Evolutionary conservation across 2,113 vertebrate species (phyloP), one percentile per base, ranked within the genome.

Genomic region (Falcunculus frontatus): DNA sequence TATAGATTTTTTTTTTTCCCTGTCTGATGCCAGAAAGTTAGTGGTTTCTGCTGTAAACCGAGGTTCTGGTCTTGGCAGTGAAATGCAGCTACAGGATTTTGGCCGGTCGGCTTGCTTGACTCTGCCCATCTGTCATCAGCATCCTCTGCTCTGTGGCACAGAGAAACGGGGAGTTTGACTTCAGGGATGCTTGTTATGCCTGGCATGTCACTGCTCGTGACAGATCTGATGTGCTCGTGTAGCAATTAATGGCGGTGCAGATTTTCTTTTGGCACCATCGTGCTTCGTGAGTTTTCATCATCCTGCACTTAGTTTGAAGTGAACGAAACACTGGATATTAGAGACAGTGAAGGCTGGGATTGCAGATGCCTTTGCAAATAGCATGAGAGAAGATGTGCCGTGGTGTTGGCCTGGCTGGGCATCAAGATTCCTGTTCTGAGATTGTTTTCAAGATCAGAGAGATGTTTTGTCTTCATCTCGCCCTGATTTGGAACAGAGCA

Each of bases 51-150:
- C 95, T 96, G 25, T 50, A 93, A 92, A 88, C 84, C 59, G 84
- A 90, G 83, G 74, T 89, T 85, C 74, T 90, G 93, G 64, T 93
- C 83, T 97, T 98, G 97, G 97, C 97, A 97, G 95, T 74, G 68
- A 93, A 82, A 95, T 79, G 87, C 70, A 96, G 95, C 95, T 92
- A 60, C 72, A 94, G 78, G 94, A 95, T 95, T 96, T 93, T 70
- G 64, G 97, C 97, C 78, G 39, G 88, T 78, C 1, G 10, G 53
- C 82, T 97, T 95, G 96, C 89, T 97, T 94, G 95, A 87, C 95
- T 96, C 94, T 97, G 81, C 93, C 97, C 97, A 95, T 98, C 97
- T 98, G 97, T 98, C 97, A 97, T 91, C 83, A 93, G 75, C 95
- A 97, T 97, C 96, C 89, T 95, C 91, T 96, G 64, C 35, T 94